Percentiles rank a stretch among this genome's conserved stretches.
Evolutionary conservation across 2,797 vertebrate species (phyloP).

Genomic region (Chrosomus eos): DNA sequence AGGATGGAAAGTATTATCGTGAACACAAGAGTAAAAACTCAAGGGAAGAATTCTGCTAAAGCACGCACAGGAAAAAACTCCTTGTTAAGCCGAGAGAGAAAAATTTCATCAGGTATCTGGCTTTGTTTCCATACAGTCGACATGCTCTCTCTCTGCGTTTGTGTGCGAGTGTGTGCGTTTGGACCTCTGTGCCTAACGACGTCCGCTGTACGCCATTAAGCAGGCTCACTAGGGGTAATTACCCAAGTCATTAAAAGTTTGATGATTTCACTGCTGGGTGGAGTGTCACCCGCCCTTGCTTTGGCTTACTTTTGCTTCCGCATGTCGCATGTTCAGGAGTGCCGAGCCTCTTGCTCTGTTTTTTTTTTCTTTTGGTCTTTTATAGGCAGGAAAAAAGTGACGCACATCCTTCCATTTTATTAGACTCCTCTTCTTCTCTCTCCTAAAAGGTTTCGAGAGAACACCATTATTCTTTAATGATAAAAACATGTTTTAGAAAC

Average conservation of each 20-base stretch:
- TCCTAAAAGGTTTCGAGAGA: conserved; percentile 62
- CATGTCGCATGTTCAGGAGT: conserved; percentile 71
- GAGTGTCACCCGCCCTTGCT: conserved; percentile 77
- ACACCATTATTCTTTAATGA: conserved; percentile 71
- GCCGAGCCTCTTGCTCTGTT: conserved; percentile 55
- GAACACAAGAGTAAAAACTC: conserved; percentile 52
- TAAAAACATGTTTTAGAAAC: conserved; percentile 60
- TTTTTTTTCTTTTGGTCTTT: conserved; percentile 13
- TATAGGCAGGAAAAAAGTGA: conserved; percentile 52
- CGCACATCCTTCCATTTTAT: conserved; percentile 62
- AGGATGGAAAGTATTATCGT: conserved; percentile 55
- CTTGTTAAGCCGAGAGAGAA: conserved; percentile 47
- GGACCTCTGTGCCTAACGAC: conserved; percentile 68
- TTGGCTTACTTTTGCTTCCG: conserved; percentile 76
- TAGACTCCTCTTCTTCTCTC: conserved; percentile 57
- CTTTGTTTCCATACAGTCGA: conserved; percentile 41
- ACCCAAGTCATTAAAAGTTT: conserved; percentile 86
- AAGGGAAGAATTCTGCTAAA: conserved; percentile 41
- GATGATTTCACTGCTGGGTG: conserved; percentile 81
- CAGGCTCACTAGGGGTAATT: conserved; percentile 81
- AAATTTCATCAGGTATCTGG: conserved; percentile 57
- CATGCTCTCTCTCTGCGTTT: conserved; percentile 44
- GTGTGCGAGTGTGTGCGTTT: conserved; percentile 53
- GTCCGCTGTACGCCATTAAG: conserved; percentile 81
- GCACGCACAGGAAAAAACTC: conserved; percentile 45